A percentile compares a stretch with the other conserved stretches of the same genome.
phyloP scores from a whole-genome alignment of 2,888 invertebrate species.

The Drosophila mimica region DNA sequence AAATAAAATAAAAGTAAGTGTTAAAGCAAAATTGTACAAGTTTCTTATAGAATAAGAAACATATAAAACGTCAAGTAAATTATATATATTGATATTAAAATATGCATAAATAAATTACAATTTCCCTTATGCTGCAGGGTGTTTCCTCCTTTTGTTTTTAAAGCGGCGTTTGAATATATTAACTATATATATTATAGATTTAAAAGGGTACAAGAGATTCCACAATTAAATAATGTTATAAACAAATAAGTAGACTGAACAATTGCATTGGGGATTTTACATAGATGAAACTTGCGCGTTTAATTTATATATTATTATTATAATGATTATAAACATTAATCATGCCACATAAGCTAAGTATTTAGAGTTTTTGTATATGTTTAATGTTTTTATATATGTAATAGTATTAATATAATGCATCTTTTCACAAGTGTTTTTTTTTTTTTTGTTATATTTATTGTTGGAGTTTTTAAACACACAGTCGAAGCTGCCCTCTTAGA shows the following conservation, averaged over 20 bases:
- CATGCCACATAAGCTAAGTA: slow-evolving; percentile 60
- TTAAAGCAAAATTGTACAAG: slow-evolving; percentile 79
- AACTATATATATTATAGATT: slow-evolving; percentile 16
- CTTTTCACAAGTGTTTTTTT: slow-evolving; percentile 78
- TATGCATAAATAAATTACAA: slow-evolving; percentile 67
- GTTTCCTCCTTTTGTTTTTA: slow-evolving; percentile 18
- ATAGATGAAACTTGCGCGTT: slow-evolving; percentile 43
- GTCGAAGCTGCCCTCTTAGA: slow-evolving; percentile 19
- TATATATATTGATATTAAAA: slow-evolving; percentile 19
- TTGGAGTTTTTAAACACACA: slow-evolving; percentile 58
- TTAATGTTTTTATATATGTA: slow-evolving; percentile 38
- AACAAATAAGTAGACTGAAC: slow-evolving; percentile 33
- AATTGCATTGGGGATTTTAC: slow-evolving; percentile 29
- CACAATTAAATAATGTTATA: slow-evolving; percentile 30
- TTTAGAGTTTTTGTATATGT: slow-evolving; percentile 43
- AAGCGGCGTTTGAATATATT: slow-evolving; percentile 34
- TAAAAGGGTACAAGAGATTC: slow-evolving; percentile 45
- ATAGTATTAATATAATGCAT: slow-evolving; percentile 68
- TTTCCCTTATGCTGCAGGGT: slow-evolving; percentile 31
- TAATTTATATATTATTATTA: slow-evolving; percentile 49
- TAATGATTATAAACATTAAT: slow-evolving; percentile 64
- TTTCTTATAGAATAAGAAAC: slow-evolving; percentile 51
- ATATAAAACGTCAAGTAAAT: slow-evolving; percentile 54
- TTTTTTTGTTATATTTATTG: slow-evolving; percentile 13
- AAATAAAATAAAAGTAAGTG: slow-evolving; percentile 55